Evolutionary conservation across 2,888 invertebrate species (phyloP), one percentile per base, ranked within the genome.

Genomic region (Apoderus coryli): DNA sequence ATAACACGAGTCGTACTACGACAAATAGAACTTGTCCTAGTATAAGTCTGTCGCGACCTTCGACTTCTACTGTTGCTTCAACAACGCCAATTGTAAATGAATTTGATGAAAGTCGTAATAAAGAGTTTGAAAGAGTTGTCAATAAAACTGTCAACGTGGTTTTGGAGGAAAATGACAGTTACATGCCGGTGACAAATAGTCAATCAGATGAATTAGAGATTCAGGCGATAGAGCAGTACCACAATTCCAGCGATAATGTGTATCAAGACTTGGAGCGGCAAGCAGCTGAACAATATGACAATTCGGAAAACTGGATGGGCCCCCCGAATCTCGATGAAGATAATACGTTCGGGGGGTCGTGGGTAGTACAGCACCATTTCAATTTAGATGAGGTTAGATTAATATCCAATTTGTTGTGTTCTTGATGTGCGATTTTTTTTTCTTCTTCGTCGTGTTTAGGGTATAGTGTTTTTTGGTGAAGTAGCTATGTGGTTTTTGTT

Each of bases 201-300:
- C 27, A 43, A 22, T 55, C 56, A 1, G 69, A 69, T 33, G 69
- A 69, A 42, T 47, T 71, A 26, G 70, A 71, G 46, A 63, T 64
- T 36, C 65, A 69, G 47, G 71, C 72, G 2, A 44, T 71, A 29
- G 69, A 69, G 44, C 69, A 71, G 46, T 63, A 65, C n/a, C 65
- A 63, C 4, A 45, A 44, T 14, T 54, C 54, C 39, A 67, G 65
- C 45, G 68, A 69, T 41, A 66, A 65, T 5, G 67, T 67, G 41
- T 68, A 67, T 47, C 61, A 65, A 31, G 73, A 75, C 38, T 52
- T 75, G 33, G 75, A 75, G 45, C 63, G 69, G 34, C 69, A 74
- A 44, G 76, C 75, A 1, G 67, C 68, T 28, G 76, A 75, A 44
- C 74, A 76, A 46, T 75, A 75, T 50, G 65, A 48, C 14, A 37